phyloP scores from a whole-genome alignment of 2,888 invertebrate genomes.

The Stenolophus ochropezus region DNA sequence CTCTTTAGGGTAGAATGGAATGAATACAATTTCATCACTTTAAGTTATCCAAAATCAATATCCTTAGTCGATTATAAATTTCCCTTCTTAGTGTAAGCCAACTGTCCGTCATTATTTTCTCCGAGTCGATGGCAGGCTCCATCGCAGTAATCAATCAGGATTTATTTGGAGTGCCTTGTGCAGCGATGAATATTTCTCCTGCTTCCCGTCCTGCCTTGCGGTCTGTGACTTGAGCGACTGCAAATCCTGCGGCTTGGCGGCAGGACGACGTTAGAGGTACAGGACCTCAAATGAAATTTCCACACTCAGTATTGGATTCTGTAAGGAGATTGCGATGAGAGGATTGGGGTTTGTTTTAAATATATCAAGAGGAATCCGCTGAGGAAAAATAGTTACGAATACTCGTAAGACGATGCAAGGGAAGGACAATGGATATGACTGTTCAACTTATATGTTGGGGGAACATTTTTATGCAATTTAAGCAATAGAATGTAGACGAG shows the following conservation, averaged over 20 bases:
- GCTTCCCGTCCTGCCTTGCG: slow-evolving; percentile 13
- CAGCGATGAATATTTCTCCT: slow-evolving; percentile 25
- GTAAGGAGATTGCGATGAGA: slow-evolving; percentile 2
- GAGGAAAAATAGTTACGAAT: background rate
- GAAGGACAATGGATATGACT: background rate
- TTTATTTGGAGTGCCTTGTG: slow-evolving; percentile 25
- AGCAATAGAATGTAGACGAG: no score
- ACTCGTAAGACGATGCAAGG: background rate
- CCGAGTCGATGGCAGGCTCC: slow-evolving; percentile 23
- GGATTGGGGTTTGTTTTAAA: slow-evolving; percentile 16
- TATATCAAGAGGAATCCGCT: background rate
- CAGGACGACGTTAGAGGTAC: slow-evolving; percentile 23
- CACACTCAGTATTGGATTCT: slow-evolving; percentile 2
- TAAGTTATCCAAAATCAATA: slow-evolving; percentile 10
- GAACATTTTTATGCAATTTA: background rate
- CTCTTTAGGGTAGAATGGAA: background rate
- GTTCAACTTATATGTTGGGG: background rate
- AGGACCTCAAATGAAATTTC: slow-evolving; percentile 35
- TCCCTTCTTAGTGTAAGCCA: slow-evolving; percentile 17
- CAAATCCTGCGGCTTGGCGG: slow-evolving; percentile 29
- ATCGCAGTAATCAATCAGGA: slow-evolving; percentile 33
- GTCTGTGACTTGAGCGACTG: slow-evolving; percentile 35
- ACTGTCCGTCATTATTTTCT: slow-evolving; percentile 29
- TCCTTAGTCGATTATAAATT: slow-evolving; percentile 22
- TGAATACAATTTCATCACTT: background rate